A percentile compares a stretch with the other conserved stretches of the same genome.
These are phyloP conservation scores for Pantherophis alleghaniensis DNA, from an alignment of 2,797 vertebrate species.

Conservation along the genomic window DNA sequence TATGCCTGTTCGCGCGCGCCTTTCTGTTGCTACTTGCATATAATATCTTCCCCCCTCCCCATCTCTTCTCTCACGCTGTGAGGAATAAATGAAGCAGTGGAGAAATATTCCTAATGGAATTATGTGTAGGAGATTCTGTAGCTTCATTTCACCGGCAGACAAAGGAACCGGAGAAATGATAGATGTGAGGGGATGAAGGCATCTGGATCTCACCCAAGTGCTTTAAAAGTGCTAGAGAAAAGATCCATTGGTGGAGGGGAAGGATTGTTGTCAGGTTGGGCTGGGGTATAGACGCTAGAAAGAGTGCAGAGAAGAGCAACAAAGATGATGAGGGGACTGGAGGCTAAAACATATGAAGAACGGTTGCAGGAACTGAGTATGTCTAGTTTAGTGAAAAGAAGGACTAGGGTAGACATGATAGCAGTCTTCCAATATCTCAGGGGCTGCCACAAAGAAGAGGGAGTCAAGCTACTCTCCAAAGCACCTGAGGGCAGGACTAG, in stretches of 20 bases:
- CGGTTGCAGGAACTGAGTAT: too few relatives aligned
- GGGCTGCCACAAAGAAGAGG: too few relatives aligned
- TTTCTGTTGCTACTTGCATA: background rate
- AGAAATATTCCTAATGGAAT: background rate
- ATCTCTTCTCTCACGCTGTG: background rate
- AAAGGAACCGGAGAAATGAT: background rate
- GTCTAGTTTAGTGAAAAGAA: too few relatives aligned
- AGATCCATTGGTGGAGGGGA: background rate
- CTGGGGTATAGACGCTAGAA: background rate
- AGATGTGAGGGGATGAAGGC: background rate
- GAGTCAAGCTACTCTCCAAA: too few relatives aligned
- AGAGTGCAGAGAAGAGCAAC: too few relatives aligned
- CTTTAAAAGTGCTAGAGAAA: background rate
- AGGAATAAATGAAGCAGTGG: background rate
- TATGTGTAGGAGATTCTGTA: background rate
- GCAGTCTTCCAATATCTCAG: too few relatives aligned
- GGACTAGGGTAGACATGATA: fast-evolving
- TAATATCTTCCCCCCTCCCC: background rate
- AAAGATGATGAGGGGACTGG: too few relatives aligned
- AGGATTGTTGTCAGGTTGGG: background rate
- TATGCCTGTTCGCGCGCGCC: background rate
- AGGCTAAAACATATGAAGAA: too few relatives aligned
- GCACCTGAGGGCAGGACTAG: too few relatives aligned
- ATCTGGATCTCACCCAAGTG: background rate
- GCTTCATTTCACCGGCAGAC: background rate